A percentile compares a stretch with the other conserved stretches of the same genome.
Conservation (phyloP, 2,113 vertebrate genomes). For the Dascyllus trimaculatus region DNA sequence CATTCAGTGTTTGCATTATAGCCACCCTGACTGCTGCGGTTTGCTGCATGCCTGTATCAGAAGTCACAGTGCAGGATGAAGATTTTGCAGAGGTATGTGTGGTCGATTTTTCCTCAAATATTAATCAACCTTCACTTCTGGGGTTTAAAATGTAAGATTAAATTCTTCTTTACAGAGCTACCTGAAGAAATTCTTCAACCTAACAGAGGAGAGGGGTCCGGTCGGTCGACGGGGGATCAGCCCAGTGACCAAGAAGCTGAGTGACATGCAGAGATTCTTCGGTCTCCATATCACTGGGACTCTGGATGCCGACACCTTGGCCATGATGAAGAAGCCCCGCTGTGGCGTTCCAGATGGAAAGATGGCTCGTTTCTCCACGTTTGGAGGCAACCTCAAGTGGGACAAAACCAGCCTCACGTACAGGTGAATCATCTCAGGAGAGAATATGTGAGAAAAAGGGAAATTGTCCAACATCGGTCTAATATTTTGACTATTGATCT, state of each 20-base stretch:
- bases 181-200: slow-evolving; percentile 80
- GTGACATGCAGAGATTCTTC: slow-evolving; percentile 90
- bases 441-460: fast-evolving
- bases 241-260: slow-evolving; percentile 74
- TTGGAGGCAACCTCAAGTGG: slow-evolving; percentile 84
- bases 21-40: slow-evolving; percentile 49
- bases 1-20: slow-evolving; percentile 42
- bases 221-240: slow-evolving; percentile 6
- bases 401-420: slow-evolving; percentile 85
- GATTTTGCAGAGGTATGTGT: slow-evolving; percentile 69
- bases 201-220: slow-evolving; percentile 59
- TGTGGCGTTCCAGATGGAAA: slow-evolving; percentile 88
- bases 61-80: slow-evolving; percentile 44
- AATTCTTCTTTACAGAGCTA: slow-evolving; percentile 67
- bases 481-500: no score
- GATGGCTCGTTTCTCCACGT: slow-evolving; percentile 71
- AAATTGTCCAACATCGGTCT: no score
- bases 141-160: no score
- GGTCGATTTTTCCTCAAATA: not conserved
- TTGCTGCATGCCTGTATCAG: slow-evolving; percentile 36
- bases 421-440: slow-evolving; percentile 82
- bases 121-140: no score
- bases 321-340: slow-evolving; percentile 85
- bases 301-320: slow-evolving; percentile 81
- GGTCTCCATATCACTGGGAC: slow-evolving; percentile 84